These are phyloP conservation scores for Calycopis cecrops DNA, from an alignment of 1,140 invertebrate species.

Conservation along the genomic window DNA sequence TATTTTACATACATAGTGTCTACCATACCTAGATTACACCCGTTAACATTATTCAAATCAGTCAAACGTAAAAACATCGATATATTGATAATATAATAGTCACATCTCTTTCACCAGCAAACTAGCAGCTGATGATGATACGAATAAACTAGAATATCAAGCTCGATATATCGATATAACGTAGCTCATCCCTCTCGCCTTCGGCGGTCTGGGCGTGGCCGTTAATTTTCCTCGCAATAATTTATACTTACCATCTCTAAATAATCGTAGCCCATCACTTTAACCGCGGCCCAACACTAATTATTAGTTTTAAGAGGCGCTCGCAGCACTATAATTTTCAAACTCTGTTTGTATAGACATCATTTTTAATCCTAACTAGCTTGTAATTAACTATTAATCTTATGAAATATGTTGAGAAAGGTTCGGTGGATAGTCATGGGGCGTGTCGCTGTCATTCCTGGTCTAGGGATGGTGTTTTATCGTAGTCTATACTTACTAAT, in stretches of 20 bases:
- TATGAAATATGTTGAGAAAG: background rate
- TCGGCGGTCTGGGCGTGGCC: conserved; percentile 47
- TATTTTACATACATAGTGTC: too few species aligned
- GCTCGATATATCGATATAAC: conserved; percentile 13
- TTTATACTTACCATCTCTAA: conserved; percentile 61
- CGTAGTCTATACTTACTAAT: too few species aligned
- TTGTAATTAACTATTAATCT: conserved; percentile 10
- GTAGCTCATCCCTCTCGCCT: conserved; percentile 35
- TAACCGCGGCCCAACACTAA: conserved; percentile 45
- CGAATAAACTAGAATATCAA: background rate
- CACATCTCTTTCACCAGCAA: too few species aligned
- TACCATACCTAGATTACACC: too few species aligned
- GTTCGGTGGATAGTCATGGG: too few species aligned
- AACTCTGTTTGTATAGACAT: conserved; percentile 30
- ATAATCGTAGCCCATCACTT: conserved; percentile 55
- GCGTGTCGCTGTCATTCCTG: too few species aligned
- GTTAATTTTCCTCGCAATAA: conserved; percentile 57
- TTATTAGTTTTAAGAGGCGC: conserved; percentile 37
- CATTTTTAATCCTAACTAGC: conserved; percentile 10
- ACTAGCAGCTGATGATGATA: too few species aligned
- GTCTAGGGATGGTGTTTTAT: too few species aligned
- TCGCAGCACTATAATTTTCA: conserved; percentile 32
- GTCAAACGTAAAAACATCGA: too few species aligned
- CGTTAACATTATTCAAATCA: too few species aligned
- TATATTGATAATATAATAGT: too few species aligned